Evolutionary conservation across 92 coral and sea anemone species (phyloP).

Genomic region (Chrysogorgia sp.): DNA sequence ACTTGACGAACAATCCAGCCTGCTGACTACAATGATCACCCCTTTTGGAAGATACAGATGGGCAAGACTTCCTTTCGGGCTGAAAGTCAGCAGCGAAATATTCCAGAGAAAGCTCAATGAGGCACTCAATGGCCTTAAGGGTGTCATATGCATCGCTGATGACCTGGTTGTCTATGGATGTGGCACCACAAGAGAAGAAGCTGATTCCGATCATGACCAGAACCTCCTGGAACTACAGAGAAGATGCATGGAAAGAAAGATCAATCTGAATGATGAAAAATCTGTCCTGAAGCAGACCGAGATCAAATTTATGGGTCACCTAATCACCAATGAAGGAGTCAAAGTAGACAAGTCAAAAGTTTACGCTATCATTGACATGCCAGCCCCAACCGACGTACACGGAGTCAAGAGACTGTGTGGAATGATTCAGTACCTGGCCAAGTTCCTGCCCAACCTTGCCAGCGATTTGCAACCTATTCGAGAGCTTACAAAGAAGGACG

Average conservation of each 20-base stretch:
- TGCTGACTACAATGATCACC: conserved; percentile 51
- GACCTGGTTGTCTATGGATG: conserved; percentile 54
- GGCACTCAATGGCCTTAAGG: conserved; percentile 50
- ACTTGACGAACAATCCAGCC: conserved; percentile 33
- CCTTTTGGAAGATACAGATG: conserved; percentile 57
- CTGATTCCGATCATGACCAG: conserved; percentile 23
- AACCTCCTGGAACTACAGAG: not conserved
- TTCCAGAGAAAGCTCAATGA: conserved; percentile 44
- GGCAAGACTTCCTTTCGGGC: conserved; percentile 50
- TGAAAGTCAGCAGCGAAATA: conserved; percentile 48
- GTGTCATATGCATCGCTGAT: conserved; percentile 43
- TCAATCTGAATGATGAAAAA: conserved; percentile 39
- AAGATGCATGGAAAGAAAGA: conserved; percentile 7
- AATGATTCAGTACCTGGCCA: conserved; percentile 60
- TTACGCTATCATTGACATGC: conserved; percentile 56
- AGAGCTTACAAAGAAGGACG: conserved; percentile 53
- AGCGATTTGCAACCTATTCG: conserved; percentile 53
- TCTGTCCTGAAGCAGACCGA: conserved; percentile 28
- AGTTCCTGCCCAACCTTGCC: conserved; percentile 60
- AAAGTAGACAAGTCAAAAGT: conserved; percentile 52
- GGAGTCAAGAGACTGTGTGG: conserved; percentile 64
- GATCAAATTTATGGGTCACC: conserved; percentile 45
- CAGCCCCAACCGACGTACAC: conserved; percentile 58
- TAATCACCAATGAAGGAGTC: conserved; percentile 53
- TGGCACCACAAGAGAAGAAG: conserved; percentile 39